Percentiles rank a stretch among this genome's conserved stretches.
These are phyloP conservation scores for Lycocorax pyrrhopterus DNA, from an alignment of 2,113 vertebrate species.

Conservation along the genomic window DNA sequence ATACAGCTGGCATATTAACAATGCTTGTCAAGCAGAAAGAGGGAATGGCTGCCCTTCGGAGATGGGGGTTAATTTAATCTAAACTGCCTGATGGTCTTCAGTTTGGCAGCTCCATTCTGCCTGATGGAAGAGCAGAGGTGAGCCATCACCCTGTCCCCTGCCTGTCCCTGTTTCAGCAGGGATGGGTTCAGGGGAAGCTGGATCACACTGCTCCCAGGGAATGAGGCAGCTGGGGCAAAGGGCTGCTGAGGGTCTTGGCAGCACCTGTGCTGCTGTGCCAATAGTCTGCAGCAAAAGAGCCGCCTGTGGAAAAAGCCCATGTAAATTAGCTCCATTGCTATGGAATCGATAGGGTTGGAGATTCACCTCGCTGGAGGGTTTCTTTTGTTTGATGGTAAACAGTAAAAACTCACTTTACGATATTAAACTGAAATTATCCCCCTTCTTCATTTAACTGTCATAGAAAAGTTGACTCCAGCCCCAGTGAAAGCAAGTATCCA, in stretches of 20 bases:
- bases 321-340: not conserved
- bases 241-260: not conserved
- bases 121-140: not conserved
- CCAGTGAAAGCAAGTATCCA: not conserved
- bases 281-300: not conserved
- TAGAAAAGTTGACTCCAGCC: not conserved
- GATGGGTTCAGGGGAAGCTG: not conserved
- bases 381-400: not conserved
- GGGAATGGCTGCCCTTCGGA: not conserved
- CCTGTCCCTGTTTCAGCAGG: not conserved
- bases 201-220: not conserved
- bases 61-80: not conserved
- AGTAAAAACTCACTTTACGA: not conserved
- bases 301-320: rapidly evolving
- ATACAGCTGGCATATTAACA: not conserved
- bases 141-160: not conserved
- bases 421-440: not conserved
- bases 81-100: not conserved
- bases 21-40: not conserved
- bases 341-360: not conserved
- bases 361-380: not conserved
- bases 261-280: not conserved
- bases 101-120: not conserved
- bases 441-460: not conserved
- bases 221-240: not conserved